These are phyloP conservation scores for Parambassis ranga DNA, from an alignment of 2,797 vertebrate genomes.

Conservation along the genomic window DNA sequence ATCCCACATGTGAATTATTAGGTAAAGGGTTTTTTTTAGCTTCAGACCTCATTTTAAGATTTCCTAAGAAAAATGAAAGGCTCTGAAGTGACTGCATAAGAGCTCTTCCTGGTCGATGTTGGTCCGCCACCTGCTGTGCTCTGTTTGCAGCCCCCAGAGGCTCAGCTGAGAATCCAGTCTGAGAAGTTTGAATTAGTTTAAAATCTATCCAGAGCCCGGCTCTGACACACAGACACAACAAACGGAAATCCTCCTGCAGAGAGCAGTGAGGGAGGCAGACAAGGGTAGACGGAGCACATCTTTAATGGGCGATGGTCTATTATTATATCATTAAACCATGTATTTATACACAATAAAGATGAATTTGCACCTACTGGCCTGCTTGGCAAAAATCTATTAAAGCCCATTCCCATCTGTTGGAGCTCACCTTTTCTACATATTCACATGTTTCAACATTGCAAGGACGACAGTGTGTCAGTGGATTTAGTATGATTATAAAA, in stretches of 20 bases:
- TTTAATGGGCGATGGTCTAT: slow-evolving; percentile 3
- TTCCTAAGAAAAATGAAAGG: slow-evolving; percentile 13
- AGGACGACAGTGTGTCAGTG: neutral
- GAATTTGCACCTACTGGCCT: neutral
- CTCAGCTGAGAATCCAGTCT: slow-evolving; percentile 27
- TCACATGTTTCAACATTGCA: neutral
- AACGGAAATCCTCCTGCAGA: slow-evolving; percentile 5
- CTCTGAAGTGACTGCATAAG: neutral
- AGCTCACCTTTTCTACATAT: neutral
- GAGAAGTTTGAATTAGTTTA: slow-evolving; percentile 40
- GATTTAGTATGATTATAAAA: slow-evolving; percentile 13
- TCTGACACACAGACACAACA: slow-evolving; percentile 16
- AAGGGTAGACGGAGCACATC: neutral
- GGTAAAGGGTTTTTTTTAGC: no score
- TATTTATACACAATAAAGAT: neutral
- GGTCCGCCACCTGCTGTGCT: slow-evolving; percentile 38
- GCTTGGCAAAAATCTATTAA: no score
- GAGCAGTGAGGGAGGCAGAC: slow-evolving; percentile 9
- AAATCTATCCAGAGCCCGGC: slow-evolving; percentile 16
- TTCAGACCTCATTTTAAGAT: neutral
- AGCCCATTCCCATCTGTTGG: no score
- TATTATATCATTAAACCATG: neutral
- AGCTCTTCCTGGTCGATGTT: slow-evolving; percentile 17
- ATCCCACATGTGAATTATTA: no score
- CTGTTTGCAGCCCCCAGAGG: slow-evolving; percentile 11